phyloP scores from a whole-genome alignment of 2,113 vertebrate genomes.

The Ageneiosus marmoratus region DNA sequence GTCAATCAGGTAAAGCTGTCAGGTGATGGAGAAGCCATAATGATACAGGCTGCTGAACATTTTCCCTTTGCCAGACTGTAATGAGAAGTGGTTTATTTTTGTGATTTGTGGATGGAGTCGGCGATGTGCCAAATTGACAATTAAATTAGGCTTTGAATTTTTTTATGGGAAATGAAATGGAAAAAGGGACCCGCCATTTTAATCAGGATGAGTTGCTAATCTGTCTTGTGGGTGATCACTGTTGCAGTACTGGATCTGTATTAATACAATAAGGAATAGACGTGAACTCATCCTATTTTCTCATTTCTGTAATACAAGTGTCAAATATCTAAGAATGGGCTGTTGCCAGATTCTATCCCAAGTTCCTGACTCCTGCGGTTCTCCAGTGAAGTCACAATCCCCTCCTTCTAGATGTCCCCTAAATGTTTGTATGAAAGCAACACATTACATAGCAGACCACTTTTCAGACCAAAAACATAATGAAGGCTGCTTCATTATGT shows the following conservation, averaged over 20 bases:
- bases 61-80: conserved; percentile 9
- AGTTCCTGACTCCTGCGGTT: background rate
- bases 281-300: too few species aligned
- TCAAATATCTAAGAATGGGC: background rate
- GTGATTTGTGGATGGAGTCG: conserved; percentile 1
- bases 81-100: conserved; percentile 6
- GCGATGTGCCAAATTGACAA: conserved; percentile 24
- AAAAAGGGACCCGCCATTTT: background rate
- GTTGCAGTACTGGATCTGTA: background rate
- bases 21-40: background rate
- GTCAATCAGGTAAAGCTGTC: background rate
- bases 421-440: too few species aligned
- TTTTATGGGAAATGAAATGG: background rate
- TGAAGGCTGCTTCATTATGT: too few species aligned
- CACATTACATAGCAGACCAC: too few species aligned
- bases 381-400: background rate
- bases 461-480: too few species aligned
- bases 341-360: background rate
- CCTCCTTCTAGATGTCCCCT: background rate
- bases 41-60: background rate
- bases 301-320: background rate
- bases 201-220: conserved; percentile 3
- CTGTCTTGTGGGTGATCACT: background rate
- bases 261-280: too few species aligned
- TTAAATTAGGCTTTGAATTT: conserved; percentile 4